These are phyloP conservation scores for Azemiops feae DNA, from an alignment of 2,113 vertebrate species.

Conservation along the genomic window DNA sequence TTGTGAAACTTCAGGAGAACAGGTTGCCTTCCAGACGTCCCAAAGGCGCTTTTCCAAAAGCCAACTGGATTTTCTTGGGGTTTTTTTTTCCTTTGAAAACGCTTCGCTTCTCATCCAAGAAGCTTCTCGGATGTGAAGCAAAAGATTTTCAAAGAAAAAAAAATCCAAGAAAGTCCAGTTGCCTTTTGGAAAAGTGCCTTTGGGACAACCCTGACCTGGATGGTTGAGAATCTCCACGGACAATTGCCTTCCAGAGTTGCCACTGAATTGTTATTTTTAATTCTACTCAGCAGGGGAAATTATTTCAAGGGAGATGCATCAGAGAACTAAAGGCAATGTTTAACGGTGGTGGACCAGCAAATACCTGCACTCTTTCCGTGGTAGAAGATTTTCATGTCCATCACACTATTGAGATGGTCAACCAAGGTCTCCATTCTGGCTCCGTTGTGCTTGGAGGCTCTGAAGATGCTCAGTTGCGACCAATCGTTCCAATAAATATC, in stretches of 20 bases:
- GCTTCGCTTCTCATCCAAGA: not conserved
- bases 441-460: constrained; percentile 86
- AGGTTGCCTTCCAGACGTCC: not conserved
- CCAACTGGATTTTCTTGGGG: not conserved
- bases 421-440: constrained; percentile 82
- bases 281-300: not conserved
- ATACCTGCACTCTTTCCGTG: constrained; percentile 88
- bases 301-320: not conserved
- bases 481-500: constrained; percentile 99
- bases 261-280: not conserved
- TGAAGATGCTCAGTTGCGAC: constrained; percentile 95
- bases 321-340: not conserved
- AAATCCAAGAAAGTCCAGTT: too few relatives aligned
- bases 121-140: not conserved
- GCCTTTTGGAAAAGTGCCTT: too few relatives aligned
- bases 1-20: not conserved
- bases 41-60: not conserved
- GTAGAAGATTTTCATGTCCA: constrained; percentile 99
- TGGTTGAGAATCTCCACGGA: too few relatives aligned
- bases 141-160: not conserved
- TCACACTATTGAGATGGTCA: constrained; percentile 86
- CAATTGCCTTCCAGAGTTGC: not conserved
- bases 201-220: not conserved
- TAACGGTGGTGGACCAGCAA: not conserved
- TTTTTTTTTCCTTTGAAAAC: not conserved